Conservation (phyloP, 2,113 vertebrate genomes). For the Pteronura brasiliensis region DNA sequence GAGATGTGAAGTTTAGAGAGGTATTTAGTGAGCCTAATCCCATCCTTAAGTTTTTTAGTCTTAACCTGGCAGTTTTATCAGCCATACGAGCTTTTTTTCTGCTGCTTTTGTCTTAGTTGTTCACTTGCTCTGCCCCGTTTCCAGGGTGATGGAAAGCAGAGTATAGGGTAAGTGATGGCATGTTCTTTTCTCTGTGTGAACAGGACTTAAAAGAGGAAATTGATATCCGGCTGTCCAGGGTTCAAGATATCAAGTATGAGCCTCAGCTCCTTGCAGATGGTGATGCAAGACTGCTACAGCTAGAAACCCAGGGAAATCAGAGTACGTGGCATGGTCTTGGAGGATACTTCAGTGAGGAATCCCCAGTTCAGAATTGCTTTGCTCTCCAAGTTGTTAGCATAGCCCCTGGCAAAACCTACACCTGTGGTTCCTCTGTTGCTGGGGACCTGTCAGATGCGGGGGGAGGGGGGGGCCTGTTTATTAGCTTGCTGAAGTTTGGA, state of each 20-base stretch:
- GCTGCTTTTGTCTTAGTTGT: neutral
- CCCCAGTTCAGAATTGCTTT: neutral
- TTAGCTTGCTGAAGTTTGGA: neutral
- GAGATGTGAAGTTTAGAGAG: neutral
- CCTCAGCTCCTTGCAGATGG: constrained; percentile 89
- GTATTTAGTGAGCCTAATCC: neutral
- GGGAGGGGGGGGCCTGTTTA: neutral
- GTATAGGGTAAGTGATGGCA: neutral
- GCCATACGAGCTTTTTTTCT: neutral
- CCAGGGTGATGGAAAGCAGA: neutral
- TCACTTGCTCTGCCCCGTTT: neutral
- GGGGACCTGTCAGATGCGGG: neutral
- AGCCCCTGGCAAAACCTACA: neutral
- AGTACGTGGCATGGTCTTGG: constrained; percentile 52
- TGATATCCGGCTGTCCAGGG: constrained; percentile 89
- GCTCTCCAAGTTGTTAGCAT: neutral
- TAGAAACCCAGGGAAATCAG: constrained; percentile 81
- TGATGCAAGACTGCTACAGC: constrained; percentile 87
- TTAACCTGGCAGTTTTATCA: neutral
- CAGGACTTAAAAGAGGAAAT: constrained; percentile 95
- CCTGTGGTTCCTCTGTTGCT: neutral
- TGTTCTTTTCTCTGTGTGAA: neutral
- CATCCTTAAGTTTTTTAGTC: neutral
- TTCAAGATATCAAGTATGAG: constrained; percentile 94
- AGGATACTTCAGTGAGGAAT: neutral